Evolutionary conservation across 2,113 vertebrate genomes (phyloP).

Genomic region (Hepsetus odoe): DNA sequence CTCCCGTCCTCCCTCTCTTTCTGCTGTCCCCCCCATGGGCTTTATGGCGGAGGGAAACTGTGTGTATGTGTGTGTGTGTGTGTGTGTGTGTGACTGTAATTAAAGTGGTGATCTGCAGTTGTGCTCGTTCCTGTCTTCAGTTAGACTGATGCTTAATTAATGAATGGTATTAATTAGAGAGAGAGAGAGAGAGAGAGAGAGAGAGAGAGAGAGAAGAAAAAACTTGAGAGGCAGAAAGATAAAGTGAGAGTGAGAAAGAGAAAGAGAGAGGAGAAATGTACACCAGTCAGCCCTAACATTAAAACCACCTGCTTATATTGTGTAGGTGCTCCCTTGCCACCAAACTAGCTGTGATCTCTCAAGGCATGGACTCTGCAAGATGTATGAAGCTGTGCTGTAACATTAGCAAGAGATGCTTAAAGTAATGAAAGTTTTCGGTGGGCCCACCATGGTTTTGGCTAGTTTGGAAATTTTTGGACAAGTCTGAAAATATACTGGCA

Average conservation of each 20-base stretch:
- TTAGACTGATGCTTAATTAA: conserved; percentile 80
- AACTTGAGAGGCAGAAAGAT: background rate
- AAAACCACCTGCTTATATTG: no score
- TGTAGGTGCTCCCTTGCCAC: no score
- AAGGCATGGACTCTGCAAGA: no score
- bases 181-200: conserved; percentile 54
- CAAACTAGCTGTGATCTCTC: no score
- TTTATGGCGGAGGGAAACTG: conserved; percentile 55
- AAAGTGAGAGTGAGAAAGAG: background rate
- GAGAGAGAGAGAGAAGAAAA: conserved; percentile 47
- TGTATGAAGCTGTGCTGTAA: no score
- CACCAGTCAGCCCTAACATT: no score
- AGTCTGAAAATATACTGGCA: no score
- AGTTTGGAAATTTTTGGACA: no score
- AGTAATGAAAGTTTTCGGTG: no score
- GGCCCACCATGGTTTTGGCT: no score
- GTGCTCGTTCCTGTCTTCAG: conserved; percentile 64
- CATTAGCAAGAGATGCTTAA: no score
- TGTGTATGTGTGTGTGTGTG: conserved; percentile 56
- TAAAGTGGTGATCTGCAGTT: conserved; percentile 72
- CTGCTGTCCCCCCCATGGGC: conserved; percentile 14
- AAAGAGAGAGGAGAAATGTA: conserved; percentile 19
- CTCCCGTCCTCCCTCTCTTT: background rate
- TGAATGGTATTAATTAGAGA: conserved; percentile 79
- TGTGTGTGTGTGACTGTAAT: conserved; percentile 70